A percentile compares a stretch with the other conserved stretches of the same genome.
Evolutionary conservation across 2,113 vertebrate genomes (phyloP).

Genomic region (Tyrannus savana): DNA sequence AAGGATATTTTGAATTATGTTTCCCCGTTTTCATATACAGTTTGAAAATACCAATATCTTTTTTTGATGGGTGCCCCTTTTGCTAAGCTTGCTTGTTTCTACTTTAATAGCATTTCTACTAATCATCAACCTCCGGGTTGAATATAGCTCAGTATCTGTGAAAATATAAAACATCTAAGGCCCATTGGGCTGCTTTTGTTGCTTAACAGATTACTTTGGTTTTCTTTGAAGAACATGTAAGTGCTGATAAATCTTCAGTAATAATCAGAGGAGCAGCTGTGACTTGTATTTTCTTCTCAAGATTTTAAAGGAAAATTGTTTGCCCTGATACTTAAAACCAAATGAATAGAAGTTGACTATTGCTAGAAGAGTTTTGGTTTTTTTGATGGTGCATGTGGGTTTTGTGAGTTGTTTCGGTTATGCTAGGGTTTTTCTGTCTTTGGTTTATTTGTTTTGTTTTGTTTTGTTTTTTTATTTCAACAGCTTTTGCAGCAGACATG

Average conservation of each 20-base stretch:
- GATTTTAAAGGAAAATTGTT: not conserved
- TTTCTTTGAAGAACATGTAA: not conserved
- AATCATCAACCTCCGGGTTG: not conserved
- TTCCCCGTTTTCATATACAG: not conserved
- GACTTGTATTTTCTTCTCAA: not conserved
- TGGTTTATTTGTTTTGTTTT: not conserved
- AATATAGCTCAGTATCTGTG: not conserved
- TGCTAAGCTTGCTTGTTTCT: not conserved
- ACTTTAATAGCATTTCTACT: not conserved
- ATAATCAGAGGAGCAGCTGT: not conserved
- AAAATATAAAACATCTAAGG: not conserved
- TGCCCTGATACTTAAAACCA: not conserved
- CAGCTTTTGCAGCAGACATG: not conserved
- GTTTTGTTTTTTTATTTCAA: not conserved
- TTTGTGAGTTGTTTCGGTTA: not conserved
- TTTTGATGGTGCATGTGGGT: not conserved
- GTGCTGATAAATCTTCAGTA: not conserved
- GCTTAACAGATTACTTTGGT: not conserved
- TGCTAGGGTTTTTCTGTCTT: not conserved
- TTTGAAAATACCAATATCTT: not conserved
- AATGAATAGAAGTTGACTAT: not conserved
- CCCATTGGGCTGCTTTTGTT: not conserved
- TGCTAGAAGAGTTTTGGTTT: not conserved
- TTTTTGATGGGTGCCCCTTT: too few species aligned
- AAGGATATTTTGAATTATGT: not conserved